phyloP scores from a whole-genome alignment of 2,888 invertebrate species.

The Holacanthella duospinosa region DNA sequence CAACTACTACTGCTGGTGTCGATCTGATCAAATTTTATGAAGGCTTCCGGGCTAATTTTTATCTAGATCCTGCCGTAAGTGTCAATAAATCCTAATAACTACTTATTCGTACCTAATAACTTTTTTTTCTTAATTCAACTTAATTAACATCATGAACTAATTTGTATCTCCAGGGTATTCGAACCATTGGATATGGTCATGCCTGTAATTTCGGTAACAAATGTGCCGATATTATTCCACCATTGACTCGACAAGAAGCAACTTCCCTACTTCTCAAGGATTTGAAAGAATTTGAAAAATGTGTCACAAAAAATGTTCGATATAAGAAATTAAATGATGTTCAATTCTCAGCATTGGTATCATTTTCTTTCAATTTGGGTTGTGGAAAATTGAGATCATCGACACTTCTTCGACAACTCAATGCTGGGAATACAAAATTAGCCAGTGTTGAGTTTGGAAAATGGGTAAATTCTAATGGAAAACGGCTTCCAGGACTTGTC shows the following conservation, averaged over 20 bases:
- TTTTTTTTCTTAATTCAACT: too few relatives aligned
- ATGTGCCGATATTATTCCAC: not conserved
- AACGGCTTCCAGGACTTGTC: not conserved
- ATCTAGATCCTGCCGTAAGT: slow-evolving; percentile 24
- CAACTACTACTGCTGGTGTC: slow-evolving; percentile 28
- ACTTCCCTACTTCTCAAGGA: not conserved
- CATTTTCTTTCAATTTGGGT: slow-evolving; percentile 6
- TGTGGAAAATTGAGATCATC: not conserved
- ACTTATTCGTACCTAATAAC: too few relatives aligned
- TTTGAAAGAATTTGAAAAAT: slow-evolving; percentile 1
- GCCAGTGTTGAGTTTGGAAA: not conserved
- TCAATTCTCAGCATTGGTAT: slow-evolving; percentile 6
- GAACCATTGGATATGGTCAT: slow-evolving; percentile 1
- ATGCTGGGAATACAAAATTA: not conserved
- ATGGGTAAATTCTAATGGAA: not conserved
- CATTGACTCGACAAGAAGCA: not conserved
- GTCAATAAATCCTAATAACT: too few relatives aligned
- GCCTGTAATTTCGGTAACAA: not conserved
- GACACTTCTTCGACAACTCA: not conserved
- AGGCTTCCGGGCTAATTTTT: slow-evolving; percentile 34
- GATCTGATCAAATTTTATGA: slow-evolving; percentile 33
- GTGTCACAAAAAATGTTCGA: not conserved
- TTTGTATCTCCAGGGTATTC: not conserved
- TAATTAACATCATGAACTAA: not conserved
- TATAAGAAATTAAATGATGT: not conserved